Evolutionary conservation across 2,113 vertebrate species (phyloP), one percentile per base, ranked within the genome.

Genomic region (Okapia johnstoni): DNA sequence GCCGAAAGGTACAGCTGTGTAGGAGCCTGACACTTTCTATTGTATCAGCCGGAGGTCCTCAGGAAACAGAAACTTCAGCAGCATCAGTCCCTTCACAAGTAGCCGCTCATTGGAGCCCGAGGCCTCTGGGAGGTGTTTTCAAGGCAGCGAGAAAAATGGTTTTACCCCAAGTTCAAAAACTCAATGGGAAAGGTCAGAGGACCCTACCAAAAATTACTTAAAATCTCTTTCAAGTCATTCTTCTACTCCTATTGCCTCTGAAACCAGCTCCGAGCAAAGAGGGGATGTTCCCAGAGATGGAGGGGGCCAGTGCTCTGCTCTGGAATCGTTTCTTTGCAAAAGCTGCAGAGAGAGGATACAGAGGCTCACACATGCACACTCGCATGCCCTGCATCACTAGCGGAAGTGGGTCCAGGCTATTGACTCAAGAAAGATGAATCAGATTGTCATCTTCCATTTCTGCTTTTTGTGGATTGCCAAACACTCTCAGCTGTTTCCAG

Each of bases 401-500:
- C 80, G 88, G 80, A 96, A 96, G 97, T 36, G 60, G 79, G 60
- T 40, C 90, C 3, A 6, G 43, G 85, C 55, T 88, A 85, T 92
- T 58, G 7, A 90, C 95, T 43, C 0, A 33, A 81, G 80, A 40
- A 85, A 61, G 58, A 92, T 66, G 58, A 96, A 95, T 77, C 6
- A 70, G 97, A 96, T 36, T 58, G 79, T 48, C 55, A 80, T 26
- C 60, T 73, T 4, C 4, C 98, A 87, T 30, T 85, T 50, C 28
- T 95, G 93, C 97, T 96, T 85, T 97, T 97, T 70, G 61, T 58
- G 85, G 77, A 93, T 91, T 94, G 61, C 63, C 96, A 15, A 98
- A 81, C 46, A 26, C 79, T 54, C n/a, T 94, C 97, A 89, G 93
- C 97, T 94, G 7, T 94, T 97, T 98, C 98, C 98, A 93, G 94